These are phyloP conservation scores for Cladorhizidae sp. DNA, from an alignment of 37 sponge, comb jelly and placozoan genomes.

Conservation along the genomic window DNA sequence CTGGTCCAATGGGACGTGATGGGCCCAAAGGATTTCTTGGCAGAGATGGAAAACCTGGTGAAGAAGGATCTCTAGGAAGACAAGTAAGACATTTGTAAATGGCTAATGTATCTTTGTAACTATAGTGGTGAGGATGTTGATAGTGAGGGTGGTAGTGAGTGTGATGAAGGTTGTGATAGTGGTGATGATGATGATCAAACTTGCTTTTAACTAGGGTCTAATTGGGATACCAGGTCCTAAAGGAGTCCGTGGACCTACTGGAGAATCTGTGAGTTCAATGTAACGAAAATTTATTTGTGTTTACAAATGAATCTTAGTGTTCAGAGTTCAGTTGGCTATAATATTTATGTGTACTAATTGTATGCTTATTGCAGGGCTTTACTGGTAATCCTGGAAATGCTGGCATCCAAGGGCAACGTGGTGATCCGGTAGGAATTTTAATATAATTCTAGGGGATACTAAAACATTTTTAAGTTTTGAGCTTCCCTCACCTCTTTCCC, in stretches of 20 bases:
- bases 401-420: constrained; percentile 53
- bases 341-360: neutral
- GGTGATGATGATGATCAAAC: too few species aligned
- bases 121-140: too few species aligned
- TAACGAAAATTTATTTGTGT: neutral
- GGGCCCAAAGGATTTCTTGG: constrained; percentile 49
- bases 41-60: constrained; percentile 43
- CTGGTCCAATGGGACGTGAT: constrained; percentile 24
- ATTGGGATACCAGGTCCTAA: constrained; percentile 27
- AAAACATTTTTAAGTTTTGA: too few species aligned
- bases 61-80: constrained; percentile 35
- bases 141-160: too few species aligned
- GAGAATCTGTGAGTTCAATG: constrained; percentile 21
- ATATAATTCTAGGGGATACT: too few species aligned
- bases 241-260: constrained; percentile 45
- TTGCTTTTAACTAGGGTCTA: constrained; percentile 28
- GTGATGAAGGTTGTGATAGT: too few species aligned
- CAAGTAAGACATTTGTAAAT: too few species aligned
- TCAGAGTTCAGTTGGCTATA: too few species aligned
- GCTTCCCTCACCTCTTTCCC: too few species aligned
- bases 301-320: too few species aligned
- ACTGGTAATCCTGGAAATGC: constrained; percentile 39
- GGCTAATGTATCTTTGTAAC: too few species aligned
- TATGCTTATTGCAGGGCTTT: constrained; percentile 24
- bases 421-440: constrained; percentile 64